Base-by-base conservation (phyloP, 2,113 vertebrate species). In the Erpornis zantholeuca region DNA sequence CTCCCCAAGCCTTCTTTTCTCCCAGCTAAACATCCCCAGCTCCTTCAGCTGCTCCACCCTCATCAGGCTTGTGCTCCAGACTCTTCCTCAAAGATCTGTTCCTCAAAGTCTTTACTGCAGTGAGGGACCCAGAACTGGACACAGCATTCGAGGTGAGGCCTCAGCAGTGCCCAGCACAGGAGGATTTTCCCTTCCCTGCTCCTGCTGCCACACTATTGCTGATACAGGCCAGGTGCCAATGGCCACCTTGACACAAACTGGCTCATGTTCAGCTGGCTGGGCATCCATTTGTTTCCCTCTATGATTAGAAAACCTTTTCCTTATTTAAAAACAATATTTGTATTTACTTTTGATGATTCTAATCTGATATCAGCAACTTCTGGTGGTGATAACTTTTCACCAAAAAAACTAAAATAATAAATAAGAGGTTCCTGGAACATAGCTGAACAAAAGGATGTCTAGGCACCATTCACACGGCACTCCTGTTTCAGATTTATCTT, bases 361-460 rank as follows among this genome's bases (percentile, higher is more conserved):
- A 38, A 65, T 35, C 38, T 60, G 27, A 35, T 59, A 56, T 29
- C 77, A 57, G 52, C 33, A 45, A 20, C 5, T 27, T 44, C 25
- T 82, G 25, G 11, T 64, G 15, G 15, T 49, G 22, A 11, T 49
- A 73, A 42, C 9, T 31, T 66, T 61, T 75, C 35, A 78, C 8
- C 10, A 42, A 50, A 64, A 64, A 84, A 23, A 36, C 4, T n/a
- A 9, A 59, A 66, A 45, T n/a, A 35, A 38, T 25, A 88, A 86
- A 59, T 3, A 24, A 57, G 3, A 36, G 12, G 2, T 75, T 91
- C 10, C 36, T 38, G 9, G 25, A 59, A 6, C 0, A 0, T 5
- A 60, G 38, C 0, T 68, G 33, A 92, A 68, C 33, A 71, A 79
- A 90, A 87, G 64, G 21, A 29, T 35, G 3, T 54, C 33, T 33